Base-by-base conservation (phyloP, 2,113 vertebrate species). In the Gallinago jamesoni region DNA sequence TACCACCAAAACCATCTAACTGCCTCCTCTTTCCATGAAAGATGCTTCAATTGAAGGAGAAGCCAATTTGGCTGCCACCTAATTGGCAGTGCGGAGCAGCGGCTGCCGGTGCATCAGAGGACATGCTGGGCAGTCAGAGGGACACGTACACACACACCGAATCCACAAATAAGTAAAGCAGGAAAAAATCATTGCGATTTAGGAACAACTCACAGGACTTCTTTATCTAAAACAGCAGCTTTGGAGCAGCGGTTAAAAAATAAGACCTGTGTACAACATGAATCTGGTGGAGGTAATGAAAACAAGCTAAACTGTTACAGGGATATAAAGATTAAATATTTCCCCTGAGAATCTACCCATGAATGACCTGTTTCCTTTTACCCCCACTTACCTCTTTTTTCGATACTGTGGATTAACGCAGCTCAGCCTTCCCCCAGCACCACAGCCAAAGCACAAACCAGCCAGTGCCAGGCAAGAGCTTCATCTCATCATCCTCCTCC, bases 41-140 rank as follows among this genome's bases (percentile, higher is more conserved):
- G 66, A 57, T 68, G 66, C 20, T 75, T 25, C 37, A 90, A 52
- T 39, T 68, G 60, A 82, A 87, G 84, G 8, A 81, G 33, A 68
- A 67, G n/a, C 31, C 43, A 5, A 10, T 41, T 14, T 45, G 50
- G 74, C 59, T 84, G 73, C 50, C 45, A 53, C 25, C 0, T 0
- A 20, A 69, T 37, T 0, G 2, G 48, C 10, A 5, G 60, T 0
- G 0, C 67, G 45, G 56, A 52, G 16, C 52, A 60, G 89, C 3
- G 5, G 41, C 72, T 83, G 45, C 35, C 5, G 8, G 12, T 14
- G 21, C n/a, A 57, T 9, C 39, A 37, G 13, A 56, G 25, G 30
- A 86, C 2, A 2, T 0, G 4, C 60, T 7, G 31, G 22, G 52
- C 22, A 63, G 66, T 18, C 79, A 72, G 28, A 59, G 25, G 39